Conservation (phyloP, 2,113 vertebrate species). For the Chlamydotis undulata region DNA sequence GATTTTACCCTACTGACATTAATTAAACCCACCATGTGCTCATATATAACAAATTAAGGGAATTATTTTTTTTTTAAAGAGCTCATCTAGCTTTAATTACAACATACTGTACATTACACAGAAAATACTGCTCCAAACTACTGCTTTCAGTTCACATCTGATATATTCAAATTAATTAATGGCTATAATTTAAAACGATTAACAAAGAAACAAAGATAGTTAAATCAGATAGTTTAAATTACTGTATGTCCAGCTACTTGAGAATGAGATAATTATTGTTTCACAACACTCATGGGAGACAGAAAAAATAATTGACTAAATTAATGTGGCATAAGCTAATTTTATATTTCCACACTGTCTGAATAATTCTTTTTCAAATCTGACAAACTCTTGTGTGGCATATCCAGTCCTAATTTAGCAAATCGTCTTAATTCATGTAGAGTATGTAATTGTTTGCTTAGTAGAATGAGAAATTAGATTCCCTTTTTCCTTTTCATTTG, state of each 20-base stretch:
- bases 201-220: conserved; percentile 47
- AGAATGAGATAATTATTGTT: conserved; percentile 43
- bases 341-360: conserved; percentile 1
- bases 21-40: conserved; percentile 9
- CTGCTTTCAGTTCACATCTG: conserved; percentile 25
- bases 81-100: conserved; percentile 41
- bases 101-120: not conserved
- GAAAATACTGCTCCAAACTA: conserved; percentile 34
- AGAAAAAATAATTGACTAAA: conserved; percentile 9
- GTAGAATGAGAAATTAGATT: not conserved
- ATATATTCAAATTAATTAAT: conserved; percentile 57
- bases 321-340: conserved; percentile 35
- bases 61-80: not conserved
- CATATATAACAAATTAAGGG: conserved; percentile 22
- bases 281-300: conserved; percentile 13
- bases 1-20: conserved; percentile 43
- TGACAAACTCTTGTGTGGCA: not conserved
- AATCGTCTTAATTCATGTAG: not conserved
- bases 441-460: not conserved
- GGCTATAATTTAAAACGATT: conserved; percentile 39
- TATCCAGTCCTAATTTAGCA: not conserved
- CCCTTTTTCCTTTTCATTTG: not conserved
- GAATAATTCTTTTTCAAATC: conserved; percentile 19
- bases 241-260: conserved; percentile 21
- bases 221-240: conserved; percentile 30